A percentile compares a stretch with the other conserved stretches of the same genome.
These are phyloP conservation scores for Sinocyclocheilus anophthalmus DNA, from an alignment of 2,113 vertebrate species.

Conservation along the genomic window DNA sequence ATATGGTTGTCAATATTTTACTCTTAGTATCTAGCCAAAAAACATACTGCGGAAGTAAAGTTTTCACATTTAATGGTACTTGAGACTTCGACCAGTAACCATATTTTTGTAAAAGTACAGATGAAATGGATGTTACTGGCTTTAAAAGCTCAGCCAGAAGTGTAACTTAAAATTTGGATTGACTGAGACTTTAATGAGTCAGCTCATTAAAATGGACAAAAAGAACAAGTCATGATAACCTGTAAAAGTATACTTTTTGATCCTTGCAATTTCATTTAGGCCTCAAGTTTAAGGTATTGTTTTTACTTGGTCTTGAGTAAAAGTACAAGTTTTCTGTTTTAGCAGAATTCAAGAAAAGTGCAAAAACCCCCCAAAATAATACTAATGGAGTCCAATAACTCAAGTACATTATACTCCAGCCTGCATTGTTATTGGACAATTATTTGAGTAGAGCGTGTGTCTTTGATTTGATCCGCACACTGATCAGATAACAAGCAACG, in stretches of 20 bases:
- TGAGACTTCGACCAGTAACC: background rate
- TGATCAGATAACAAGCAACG: background rate
- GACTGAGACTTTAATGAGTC: background rate
- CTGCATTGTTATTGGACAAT: background rate
- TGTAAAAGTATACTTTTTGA: background rate
- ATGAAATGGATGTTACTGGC: background rate
- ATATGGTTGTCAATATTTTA: conserved; percentile 2
- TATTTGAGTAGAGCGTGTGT: background rate
- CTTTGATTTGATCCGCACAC: background rate
- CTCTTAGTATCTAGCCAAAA: background rate
- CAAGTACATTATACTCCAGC: too few species aligned
- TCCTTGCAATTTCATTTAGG: background rate
- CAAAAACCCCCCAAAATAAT: too few species aligned
- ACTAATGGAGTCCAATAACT: background rate
- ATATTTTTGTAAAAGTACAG: background rate
- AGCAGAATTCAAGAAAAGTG: background rate
- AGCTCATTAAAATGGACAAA: background rate
- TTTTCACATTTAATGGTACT: too few species aligned
- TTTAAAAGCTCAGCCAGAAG: background rate
- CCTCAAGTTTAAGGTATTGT: background rate
- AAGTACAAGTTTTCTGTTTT: background rate
- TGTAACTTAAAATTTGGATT: background rate
- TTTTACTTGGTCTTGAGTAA: background rate
- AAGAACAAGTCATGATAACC: background rate
- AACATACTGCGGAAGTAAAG: background rate